Evolutionary conservation across 2,888 invertebrate species (phyloP), one percentile per base, ranked within the genome.

Genomic region (Drosophila anomalata): DNA sequence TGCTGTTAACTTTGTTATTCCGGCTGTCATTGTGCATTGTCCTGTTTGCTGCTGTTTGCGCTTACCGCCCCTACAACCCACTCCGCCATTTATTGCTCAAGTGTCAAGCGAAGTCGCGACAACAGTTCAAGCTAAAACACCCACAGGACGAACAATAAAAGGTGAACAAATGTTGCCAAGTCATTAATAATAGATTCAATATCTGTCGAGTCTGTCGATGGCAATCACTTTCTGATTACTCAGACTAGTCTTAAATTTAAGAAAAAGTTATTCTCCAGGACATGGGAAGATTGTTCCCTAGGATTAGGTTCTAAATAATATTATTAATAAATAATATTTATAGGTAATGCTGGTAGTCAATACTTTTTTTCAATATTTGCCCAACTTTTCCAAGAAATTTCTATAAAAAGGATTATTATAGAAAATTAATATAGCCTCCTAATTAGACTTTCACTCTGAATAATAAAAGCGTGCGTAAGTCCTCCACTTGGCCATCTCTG

Each of bases 121-220:
- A 57, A 66, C 53, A 41, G 50, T 50, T 56, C 33, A 63, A 75
- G 69, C 82, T 82, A 74, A 82, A 82, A 79, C 79, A 73, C 62
- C 70, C 65, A 17, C 65, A 57, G 47, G 44, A 31, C 26, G 46
- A 29, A 14, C 57, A 46, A 52, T 51, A 36, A 41, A 46, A 46
- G 69, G 56, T 50, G 47, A 58, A 31, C 36, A 14, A n/a, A 17
- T 39, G 24, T 53, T 31, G 53, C 36, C 52, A 53, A 62, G 53
- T 47, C 66, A 66, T 66, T 66, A 66, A 65, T 66, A 39, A 39
- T 22, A 24, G 36, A 33, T 53, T 24, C 17, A 53, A 12, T 26
- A 24, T 31, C 46, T 39, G 36, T 52, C 44, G 22, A 65, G 11
- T 9, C 42, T 50, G 31, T 33, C 33, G 20, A 11, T 14, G 8